Evolutionary conservation across 2,113 vertebrate species (phyloP).

Genomic region (Tupaia tana): DNA sequence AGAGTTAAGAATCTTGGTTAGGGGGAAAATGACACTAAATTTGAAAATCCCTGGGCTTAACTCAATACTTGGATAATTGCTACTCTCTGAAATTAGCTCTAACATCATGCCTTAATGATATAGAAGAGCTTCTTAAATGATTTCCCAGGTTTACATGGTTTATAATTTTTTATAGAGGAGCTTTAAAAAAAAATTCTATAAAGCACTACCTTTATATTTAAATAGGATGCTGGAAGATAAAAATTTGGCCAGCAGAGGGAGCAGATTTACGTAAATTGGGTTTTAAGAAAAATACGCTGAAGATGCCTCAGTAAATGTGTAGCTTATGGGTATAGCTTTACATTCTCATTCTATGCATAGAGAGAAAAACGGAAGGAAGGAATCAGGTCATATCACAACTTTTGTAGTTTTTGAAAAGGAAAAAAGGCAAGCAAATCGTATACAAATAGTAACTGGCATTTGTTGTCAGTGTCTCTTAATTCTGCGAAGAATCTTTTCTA

Average conservation of each 20-base stretch:
- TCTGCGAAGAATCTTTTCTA: background rate
- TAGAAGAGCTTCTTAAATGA: background rate
- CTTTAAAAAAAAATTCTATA: background rate
- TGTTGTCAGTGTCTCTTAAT: background rate
- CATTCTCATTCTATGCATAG: background rate
- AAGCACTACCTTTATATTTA: conserved; percentile 43
- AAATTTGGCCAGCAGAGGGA: conserved; percentile 55
- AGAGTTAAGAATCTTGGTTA: conserved; percentile 23
- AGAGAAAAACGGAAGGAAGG: background rate
- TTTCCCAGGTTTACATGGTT: background rate
- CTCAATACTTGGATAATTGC: background rate
- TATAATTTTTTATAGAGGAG: conserved; percentile 34
- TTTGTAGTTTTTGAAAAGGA: conserved; percentile 41
- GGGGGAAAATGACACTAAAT: conserved; percentile 5
- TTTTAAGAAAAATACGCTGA: background rate
- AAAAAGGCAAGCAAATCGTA: background rate
- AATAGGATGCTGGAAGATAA: conserved; percentile 1
- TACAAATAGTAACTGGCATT: background rate
- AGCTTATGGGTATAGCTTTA: background rate
- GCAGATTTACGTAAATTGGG: conserved; percentile 40
- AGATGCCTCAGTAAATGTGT: background rate
- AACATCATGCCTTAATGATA: background rate
- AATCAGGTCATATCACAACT: background rate
- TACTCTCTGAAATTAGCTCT: conserved; percentile 12
- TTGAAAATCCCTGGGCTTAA: conserved; percentile 28